Base-by-base conservation (phyloP, 1,140 invertebrate species). In the Mercenaria mercenaria region DNA sequence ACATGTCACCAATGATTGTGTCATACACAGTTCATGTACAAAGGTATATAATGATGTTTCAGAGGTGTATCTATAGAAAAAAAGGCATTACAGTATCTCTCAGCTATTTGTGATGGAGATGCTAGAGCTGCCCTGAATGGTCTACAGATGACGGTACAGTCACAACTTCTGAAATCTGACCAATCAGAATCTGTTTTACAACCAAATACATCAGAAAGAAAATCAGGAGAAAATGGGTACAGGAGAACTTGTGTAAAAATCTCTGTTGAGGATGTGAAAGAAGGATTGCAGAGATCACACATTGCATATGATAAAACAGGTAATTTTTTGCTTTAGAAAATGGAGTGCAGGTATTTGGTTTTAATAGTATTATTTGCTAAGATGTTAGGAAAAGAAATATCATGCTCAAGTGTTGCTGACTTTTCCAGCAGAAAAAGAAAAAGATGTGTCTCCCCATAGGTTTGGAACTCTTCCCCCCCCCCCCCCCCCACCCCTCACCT, bases 51-150 rank as follows among this genome's bases (percentile, higher is more conserved):
- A 32, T 13, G 3, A 67, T 67, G 32, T 67, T 67, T 67, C 61
- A 67, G 52, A 52, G 39, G n/a, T n/a, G 91, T 93, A 20, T 92
- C 37, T 67, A 97, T 98, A 82, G 97, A 98, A 93, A 94, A 96
- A 81, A 95, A 96, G 74, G 97, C 97, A 1, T 92, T 98, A 74
- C 93, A 97, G 87, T 97, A 97, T 97, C 94, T 98, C 43, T 97
- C 97, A 23, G 97, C 97, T 94, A 97, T 98, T 61, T 97, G 97
- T 93, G 98, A 98, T 96, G 98, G 98, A 15, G 98, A 98, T 97
- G 98, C 98, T 1, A 96, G 98, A 90, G 97, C 97, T 94, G 98
- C 98, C 43, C 96, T 98, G 32, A 97, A 97, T 91, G 97, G 97
- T 87, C 95, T 98, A 15, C 97, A 98, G 95, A 96, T 98, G 90